Percentiles rank a stretch among this genome's conserved stretches.
Conservation (phyloP, 2,113 vertebrate species). For the Podarcis cretensis region DNA sequence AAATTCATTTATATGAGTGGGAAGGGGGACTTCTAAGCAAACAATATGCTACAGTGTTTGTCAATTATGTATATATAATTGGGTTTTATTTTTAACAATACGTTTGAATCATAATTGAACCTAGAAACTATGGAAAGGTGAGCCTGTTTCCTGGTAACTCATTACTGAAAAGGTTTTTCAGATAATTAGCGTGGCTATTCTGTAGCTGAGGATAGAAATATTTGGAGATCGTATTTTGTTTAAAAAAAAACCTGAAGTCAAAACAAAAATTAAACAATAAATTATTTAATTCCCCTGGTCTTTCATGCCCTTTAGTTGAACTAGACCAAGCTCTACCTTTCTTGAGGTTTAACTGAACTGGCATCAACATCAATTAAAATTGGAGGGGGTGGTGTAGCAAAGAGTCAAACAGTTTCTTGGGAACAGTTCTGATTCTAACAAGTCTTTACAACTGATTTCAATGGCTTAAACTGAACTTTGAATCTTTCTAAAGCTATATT, state of each 20-base stretch:
- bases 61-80: neutral
- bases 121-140: neutral
- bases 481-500: too few relatives aligned
- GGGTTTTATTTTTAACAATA: neutral
- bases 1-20: neutral
- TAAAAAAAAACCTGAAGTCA: neutral
- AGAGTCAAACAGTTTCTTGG: too few relatives aligned
- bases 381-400: too few relatives aligned
- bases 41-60: neutral
- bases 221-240: neutral
- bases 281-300: neutral
- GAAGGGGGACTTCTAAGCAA: neutral
- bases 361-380: slow-evolving; percentile 10
- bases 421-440: too few relatives aligned
- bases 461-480: too few relatives aligned
- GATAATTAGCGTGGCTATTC: neutral
- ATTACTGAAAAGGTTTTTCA: neutral
- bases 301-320: neutral
- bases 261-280: neutral
- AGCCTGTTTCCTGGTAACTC: neutral
- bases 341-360: neutral
- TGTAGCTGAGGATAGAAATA: neutral
- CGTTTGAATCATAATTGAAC: neutral
- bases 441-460: too few relatives aligned
- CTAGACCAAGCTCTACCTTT: neutral